phyloP scores from a whole-genome alignment of 2,797 vertebrate species.

The Smutsia temminckii region DNA sequence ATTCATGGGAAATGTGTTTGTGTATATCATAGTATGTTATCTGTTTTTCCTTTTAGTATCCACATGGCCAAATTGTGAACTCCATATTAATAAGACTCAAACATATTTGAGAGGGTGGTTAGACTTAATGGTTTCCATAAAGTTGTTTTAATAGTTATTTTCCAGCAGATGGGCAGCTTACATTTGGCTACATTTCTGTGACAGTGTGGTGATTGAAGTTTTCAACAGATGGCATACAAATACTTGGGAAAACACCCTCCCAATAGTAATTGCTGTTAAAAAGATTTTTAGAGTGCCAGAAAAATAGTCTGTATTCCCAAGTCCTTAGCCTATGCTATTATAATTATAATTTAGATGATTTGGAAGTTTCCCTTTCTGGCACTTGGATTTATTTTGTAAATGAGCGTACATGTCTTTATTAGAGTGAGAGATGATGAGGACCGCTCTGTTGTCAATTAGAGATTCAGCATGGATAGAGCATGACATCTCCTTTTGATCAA shows the following conservation, averaged over 20 bases:
- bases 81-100: slow-evolving; percentile 49
- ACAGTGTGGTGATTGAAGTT: slow-evolving; percentile 60
- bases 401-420: not conserved
- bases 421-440: not conserved
- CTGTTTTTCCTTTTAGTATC: slow-evolving; percentile 52
- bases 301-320: slow-evolving; percentile 32
- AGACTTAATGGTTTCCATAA: slow-evolving; percentile 56
- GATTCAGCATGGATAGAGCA: not conserved
- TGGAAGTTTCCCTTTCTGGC: slow-evolving; percentile 52
- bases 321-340: slow-evolving; percentile 31
- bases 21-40: slow-evolving; percentile 45
- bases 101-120: slow-evolving; percentile 57
- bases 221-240: slow-evolving; percentile 60
- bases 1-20: slow-evolving; percentile 52
- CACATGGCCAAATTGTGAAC: slow-evolving; percentile 57
- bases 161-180: slow-evolving; percentile 66
- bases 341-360: slow-evolving; percentile 53
- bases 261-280: slow-evolving; percentile 54
- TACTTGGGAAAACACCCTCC: slow-evolving; percentile 65
- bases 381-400: slow-evolving; percentile 55
- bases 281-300: slow-evolving; percentile 6
- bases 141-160: slow-evolving; percentile 66
- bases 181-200: slow-evolving; percentile 58
- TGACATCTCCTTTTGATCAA: not conserved
- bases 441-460: not conserved